phyloP scores from a whole-genome alignment of 2,888 invertebrate genomes.

The Liopterus haemorrhoidalis region DNA sequence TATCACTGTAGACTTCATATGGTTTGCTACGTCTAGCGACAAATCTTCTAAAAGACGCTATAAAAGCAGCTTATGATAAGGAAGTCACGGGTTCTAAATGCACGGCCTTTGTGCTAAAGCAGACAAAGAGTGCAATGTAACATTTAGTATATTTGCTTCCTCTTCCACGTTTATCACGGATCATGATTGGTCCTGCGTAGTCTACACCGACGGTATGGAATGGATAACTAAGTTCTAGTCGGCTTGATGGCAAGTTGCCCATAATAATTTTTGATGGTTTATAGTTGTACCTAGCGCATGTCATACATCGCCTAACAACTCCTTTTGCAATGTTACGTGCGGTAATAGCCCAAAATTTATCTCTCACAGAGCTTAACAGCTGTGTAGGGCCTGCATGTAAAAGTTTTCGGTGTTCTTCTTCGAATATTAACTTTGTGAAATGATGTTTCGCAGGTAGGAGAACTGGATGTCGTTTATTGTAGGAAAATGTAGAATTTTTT shows the following conservation, averaged over 20 bases:
- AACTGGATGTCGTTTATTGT: background rate
- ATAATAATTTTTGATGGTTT: too few species aligned
- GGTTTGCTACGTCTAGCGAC: conserved; percentile 27
- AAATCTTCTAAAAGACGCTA: conserved; percentile 28
- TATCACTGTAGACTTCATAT: conserved; percentile 25
- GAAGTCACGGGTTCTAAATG: conserved; percentile 30
- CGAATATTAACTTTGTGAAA: background rate
- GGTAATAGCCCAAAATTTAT: background rate
- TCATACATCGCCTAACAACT: background rate
- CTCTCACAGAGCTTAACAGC: background rate
- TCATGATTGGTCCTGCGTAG: conserved; percentile 16
- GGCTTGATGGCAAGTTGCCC: conserved; percentile 19
- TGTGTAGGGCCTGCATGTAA: background rate
- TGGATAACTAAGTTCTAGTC: conserved; percentile 19
- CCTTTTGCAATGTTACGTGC: background rate
- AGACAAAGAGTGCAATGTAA: conserved; percentile 19
- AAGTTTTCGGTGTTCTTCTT: background rate
- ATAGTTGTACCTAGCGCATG: background rate
- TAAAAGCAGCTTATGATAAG: conserved; percentile 25
- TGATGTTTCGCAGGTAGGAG: background rate
- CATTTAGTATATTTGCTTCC: conserved; percentile 6
- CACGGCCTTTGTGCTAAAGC: conserved; percentile 24
- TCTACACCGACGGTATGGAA: conserved; percentile 28
- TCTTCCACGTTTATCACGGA: conserved; percentile 1
- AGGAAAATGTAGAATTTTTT: background rate